Evolutionary conservation across 2,113 vertebrate genomes (phyloP).

Genomic region (Hassar affinis): DNA sequence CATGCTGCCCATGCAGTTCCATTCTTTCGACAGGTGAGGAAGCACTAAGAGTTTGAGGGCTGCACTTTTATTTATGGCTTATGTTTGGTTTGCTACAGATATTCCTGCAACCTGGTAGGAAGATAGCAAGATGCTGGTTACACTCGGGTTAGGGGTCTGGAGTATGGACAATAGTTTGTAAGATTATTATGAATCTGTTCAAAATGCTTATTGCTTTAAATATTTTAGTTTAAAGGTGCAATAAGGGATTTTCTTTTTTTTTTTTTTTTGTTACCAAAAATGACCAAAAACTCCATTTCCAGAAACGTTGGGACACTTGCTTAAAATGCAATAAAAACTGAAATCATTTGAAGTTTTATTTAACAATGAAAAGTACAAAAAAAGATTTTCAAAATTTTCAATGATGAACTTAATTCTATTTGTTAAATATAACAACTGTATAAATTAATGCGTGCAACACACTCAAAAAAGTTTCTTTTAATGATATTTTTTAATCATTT

Average conservation of each 20-base stretch:
- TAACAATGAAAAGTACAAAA: no score
- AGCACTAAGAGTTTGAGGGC: conserved; percentile 2
- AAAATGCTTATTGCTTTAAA: background rate
- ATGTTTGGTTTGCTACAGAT: background rate
- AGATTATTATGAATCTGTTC: no score
- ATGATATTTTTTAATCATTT: no score
- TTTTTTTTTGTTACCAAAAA: background rate
- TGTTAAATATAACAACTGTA: no score
- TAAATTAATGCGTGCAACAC: no score
- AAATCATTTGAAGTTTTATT: no score
- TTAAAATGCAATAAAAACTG: no score
- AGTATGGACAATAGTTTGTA: background rate
- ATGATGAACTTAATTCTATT: no score
- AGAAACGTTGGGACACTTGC: no score
- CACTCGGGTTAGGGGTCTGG: background rate
- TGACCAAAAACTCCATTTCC: no score
- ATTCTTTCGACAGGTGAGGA: conserved; percentile 95
- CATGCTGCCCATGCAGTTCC: conserved; percentile 98
- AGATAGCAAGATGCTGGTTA: background rate
- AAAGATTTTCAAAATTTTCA: no score
- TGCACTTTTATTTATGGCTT: background rate
- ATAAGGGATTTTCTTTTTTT: background rate
- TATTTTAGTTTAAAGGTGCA: background rate
- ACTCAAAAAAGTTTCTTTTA: no score
- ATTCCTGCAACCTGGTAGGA: background rate